Evolutionary conservation across 2,113 vertebrate species (phyloP), one percentile per base, ranked within the genome.

Genomic region (Takifugu flavidus): DNA sequence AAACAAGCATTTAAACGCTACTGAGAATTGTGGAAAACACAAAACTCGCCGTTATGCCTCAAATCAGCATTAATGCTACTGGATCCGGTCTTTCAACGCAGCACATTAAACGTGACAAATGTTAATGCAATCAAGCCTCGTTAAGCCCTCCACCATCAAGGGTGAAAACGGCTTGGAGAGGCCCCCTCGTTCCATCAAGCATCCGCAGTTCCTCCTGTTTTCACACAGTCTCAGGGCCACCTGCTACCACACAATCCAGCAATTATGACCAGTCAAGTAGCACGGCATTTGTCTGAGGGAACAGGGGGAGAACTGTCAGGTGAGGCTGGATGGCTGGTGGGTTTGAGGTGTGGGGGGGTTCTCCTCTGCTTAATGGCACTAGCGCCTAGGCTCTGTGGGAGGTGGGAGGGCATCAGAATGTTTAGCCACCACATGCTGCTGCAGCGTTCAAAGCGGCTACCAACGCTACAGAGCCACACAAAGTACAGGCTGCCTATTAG

Each of bases 81-180:
- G 56, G 50, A 83, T 80, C 72, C 78, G 65, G 56, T 74, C 74
- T 69, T 82, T 82, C 69, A 72, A 71, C 67, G 70, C 70, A 77
- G 70, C 76, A 61, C 82, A 82, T 79, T 76, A 77, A 82, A 82
- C 76, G 77, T 59, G 76, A 78, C 78, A 85, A 85, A 88, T 90
- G 87, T 86, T 87, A 91, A 89, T 89, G 88, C 87, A 90, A 89
- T 89, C 90, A 90, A 75, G 78, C 73, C 77, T 80, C 62, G 84
- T 85, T 86, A 89, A 88, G 85, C 82, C 75, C 71, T 78, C 68
- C 50, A 63, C 72, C 76, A 54, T 77, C 56, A 42, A 82, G 68
- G 54, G 77, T 70, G 72, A 70, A 57, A 77, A 72, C 75, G 75
- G 79, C 77, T 72, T 86, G 59, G 75, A 86, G 85, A 59, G 81